Base-by-base conservation (phyloP, 2,888 invertebrate genomes). In the Brachyopa scutellaris region DNA sequence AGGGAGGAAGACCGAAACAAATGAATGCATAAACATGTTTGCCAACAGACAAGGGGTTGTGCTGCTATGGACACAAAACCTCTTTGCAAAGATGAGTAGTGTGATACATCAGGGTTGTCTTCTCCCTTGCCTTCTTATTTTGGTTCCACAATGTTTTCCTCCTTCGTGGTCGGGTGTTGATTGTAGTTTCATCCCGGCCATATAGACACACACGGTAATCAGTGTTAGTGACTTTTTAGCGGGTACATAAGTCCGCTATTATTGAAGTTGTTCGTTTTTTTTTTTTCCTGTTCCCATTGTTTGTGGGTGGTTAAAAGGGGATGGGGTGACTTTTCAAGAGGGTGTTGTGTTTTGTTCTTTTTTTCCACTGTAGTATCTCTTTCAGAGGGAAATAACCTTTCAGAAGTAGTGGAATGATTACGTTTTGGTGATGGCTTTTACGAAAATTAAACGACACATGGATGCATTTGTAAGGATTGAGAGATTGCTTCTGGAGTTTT, bases 391-490 rank as follows among this genome's bases (percentile, higher is more conserved):
- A 40, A 31, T 26, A 42, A 17, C 55, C 38, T 26, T 3, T 26
- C 26, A 3, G 19, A 19, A 57, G 73, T 70, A 78, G 79, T 83
- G 79, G 77, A 83, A 84, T 85, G 79, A 85, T 85, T 85, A 84
- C 62, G 84, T 78, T 53, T 62, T 45, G 74, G 77, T 85, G 87
- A 87, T 88, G 86, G 88, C 89, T 89, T 89, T 90, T 89, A 88
- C 88, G 87, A 86, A 88, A 89, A 90, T 89, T 89, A 89, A 89
- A 89, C 87, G 89, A 88, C 90, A 89, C 90, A 90, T 90, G 90
- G 85, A 83, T 69, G 84, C 70, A 84, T 76, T 84, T 84, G 80
- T 82, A 77, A 49, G 84, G 84, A 57, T 84, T 84, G 66, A 72
- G 57, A 64, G 53, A 70, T 72, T 69, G 57, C 31, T 33, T 51